Conservation (phyloP, 1,140 invertebrate species). For the Drosophila pruinosa region DNA sequence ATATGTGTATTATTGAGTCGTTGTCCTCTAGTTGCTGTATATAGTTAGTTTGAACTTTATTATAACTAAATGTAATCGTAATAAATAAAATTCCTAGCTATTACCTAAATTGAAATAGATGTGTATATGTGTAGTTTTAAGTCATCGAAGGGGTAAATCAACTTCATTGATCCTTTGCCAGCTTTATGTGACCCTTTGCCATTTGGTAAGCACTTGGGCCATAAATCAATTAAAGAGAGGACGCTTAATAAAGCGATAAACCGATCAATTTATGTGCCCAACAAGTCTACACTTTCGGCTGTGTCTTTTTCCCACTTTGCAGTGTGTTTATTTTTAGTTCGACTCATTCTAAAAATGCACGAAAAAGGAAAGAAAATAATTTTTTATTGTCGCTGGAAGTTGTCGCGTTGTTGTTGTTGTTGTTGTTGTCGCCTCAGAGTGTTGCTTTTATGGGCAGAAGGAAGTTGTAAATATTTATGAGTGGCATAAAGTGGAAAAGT, state of each 20-base stretch:
- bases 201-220: constrained; percentile 33
- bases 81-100: too few species aligned
- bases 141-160: neutral
- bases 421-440: constrained; percentile 31
- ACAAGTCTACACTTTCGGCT: constrained; percentile 49
- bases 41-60: too few species aligned
- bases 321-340: constrained; percentile 55
- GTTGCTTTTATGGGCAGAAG: constrained; percentile 63
- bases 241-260: constrained; percentile 51
- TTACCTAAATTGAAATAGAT: too few species aligned
- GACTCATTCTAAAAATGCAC: constrained; percentile 49
- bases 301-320: neutral
- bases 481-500: constrained; percentile 57
- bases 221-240: constrained; percentile 71
- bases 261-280: constrained; percentile 58
- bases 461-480: constrained; percentile 76
- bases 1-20: too few species aligned
- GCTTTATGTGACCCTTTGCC: neutral
- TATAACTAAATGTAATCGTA: too few species aligned
- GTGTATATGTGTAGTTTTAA: too few species aligned
- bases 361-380: constrained; percentile 44
- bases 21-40: too few species aligned
- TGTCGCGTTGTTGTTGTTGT: constrained; percentile 5
- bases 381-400: constrained; percentile 41
- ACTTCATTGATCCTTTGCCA: neutral